A percentile compares a stretch with the other conserved stretches of the same genome.
Evolutionary conservation across 2,888 invertebrate species (phyloP).

Genomic region (Minunthozetes semirufus): DNA sequence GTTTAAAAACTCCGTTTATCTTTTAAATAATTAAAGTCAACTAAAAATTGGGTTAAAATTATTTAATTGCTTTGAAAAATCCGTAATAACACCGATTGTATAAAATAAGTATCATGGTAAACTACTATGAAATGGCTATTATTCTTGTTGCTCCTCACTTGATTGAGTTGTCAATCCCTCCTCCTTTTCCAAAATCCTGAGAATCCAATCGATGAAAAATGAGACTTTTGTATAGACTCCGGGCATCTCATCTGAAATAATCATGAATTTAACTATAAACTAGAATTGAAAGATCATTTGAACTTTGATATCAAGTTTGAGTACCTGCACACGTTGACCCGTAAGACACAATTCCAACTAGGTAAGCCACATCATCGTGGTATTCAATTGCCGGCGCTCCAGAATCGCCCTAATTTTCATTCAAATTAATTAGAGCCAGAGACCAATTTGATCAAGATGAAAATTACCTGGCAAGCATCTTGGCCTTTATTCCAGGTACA

Average conservation of each 20-base stretch:
- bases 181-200: background rate
- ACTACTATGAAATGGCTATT: too few relatives aligned
- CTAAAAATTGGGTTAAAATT: too few relatives aligned
- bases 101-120: too few relatives aligned
- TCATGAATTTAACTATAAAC: background rate
- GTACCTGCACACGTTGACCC: constrained; percentile 38
- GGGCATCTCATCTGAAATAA: constrained; percentile 29
- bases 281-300: background rate
- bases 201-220: constrained; percentile 31
- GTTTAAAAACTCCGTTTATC: too few relatives aligned
- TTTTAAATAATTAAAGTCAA: too few relatives aligned
- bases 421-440: background rate
- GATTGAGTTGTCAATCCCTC: background rate
- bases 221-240: constrained; percentile 32
- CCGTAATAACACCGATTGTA: too few relatives aligned
- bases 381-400: constrained; percentile 38
- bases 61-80: too few relatives aligned
- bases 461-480: constrained; percentile 12
- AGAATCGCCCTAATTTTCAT: constrained; percentile 4
- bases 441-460: background rate
- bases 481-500: constrained; percentile 1
- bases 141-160: too few relatives aligned
- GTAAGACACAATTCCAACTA: constrained; percentile 40
- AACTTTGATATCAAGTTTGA: background rate
- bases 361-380: constrained; percentile 32